phyloP scores from a whole-genome alignment of 2,113 vertebrate genomes.

The Epinephelus fuscoguttatus region DNA sequence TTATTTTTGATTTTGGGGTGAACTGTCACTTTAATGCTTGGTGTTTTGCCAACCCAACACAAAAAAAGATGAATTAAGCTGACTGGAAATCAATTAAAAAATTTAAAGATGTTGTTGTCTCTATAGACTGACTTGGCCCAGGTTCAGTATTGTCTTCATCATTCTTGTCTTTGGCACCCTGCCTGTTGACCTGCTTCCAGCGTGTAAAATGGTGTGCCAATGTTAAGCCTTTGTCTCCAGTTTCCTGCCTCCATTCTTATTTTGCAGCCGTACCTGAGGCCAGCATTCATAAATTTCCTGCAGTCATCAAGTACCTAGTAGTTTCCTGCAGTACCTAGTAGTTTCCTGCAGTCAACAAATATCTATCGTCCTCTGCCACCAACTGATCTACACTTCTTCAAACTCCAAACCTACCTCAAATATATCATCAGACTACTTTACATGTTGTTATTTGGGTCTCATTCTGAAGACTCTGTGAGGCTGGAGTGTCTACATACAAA shows the following conservation, averaged over 20 bases:
- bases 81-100: neutral
- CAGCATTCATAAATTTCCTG: too few relatives aligned
- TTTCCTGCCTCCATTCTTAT: neutral
- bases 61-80: neutral
- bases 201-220: neutral
- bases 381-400: neutral
- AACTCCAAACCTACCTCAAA: neutral
- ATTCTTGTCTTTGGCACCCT: neutral
- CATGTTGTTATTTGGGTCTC: neutral
- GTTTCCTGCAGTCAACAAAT: neutral
- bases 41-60: neutral
- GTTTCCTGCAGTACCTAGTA: too few relatives aligned
- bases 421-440: neutral
- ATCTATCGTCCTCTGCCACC: neutral
- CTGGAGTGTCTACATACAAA: neutral
- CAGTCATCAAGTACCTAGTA: neutral
- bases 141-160: neutral
- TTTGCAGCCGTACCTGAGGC: neutral
- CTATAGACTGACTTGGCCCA: neutral
- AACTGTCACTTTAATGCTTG: neutral
- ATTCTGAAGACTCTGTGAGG: neutral
- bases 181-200: conserved; percentile 3
- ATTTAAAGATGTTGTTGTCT: neutral
- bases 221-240: neutral
- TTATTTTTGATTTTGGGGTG: too few relatives aligned